Evolutionary conservation across 2,888 invertebrate species (phyloP), one percentile per base, ranked within the genome.

Genomic region (Polydrusus tereticollis): DNA sequence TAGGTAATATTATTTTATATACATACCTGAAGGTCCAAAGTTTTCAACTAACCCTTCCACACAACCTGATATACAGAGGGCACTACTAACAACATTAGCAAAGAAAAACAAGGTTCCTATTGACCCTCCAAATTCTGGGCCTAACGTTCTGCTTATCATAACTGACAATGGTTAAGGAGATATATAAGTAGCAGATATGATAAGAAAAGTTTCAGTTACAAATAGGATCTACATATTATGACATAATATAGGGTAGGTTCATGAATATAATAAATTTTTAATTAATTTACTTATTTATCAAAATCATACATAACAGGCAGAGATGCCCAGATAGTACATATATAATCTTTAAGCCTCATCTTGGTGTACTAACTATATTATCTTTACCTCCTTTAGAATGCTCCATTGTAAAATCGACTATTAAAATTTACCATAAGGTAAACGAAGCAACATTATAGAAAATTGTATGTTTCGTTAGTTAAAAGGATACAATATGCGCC

Each of bases 101-200:
- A 99, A 90, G 86, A 98, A 99, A 87, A 99, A 99, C 33, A 99
- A 87, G 0, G 98, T 96, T 0, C 99, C 99, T 78, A 99, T 98
- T 0, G 98, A 96, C 33, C 99, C 99, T 0, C 99, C 99, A 87
- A 99, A 99, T 87, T 99, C 99, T 0, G 99, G 96, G 18, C 99
- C 99, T 57, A 99, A 87, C 0, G 99, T 98, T 80, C 99, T 89
- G 86, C 98, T 98, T 78, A 99, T 99, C 99, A 99, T 99, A 87
- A 98, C 98, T 99, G 84, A 0, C 14, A 36, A 57, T 26, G 20
- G 26, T 68, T 23, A 69, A 69, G 68, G 26, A 69, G 12, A 18
- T 41, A 36, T 20, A 33, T 14, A 33, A 0, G 16, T 2, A 57
- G 7, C 1, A 14, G 18, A n/a, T 52, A 7, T 52, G n/a, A n/a